A percentile compares a stretch with the other conserved stretches of the same genome.
Evolutionary conservation across 2,888 invertebrate species (phyloP).

Genomic region (Sabatieria punctata): DNA sequence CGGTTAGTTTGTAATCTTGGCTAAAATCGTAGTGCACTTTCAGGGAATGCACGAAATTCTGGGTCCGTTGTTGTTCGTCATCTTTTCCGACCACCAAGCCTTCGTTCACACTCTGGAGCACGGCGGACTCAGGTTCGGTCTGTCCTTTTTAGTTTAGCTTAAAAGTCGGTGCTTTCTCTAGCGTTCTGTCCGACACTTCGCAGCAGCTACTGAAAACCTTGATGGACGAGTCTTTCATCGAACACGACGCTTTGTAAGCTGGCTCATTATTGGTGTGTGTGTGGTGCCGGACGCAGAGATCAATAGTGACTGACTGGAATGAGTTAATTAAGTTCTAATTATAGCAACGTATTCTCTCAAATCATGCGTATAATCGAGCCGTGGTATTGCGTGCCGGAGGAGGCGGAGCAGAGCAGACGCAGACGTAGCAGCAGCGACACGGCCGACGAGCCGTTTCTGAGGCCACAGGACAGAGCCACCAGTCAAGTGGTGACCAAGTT

Average conservation of each 20-base stretch:
- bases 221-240: constrained; percentile 50
- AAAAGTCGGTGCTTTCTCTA: background rate
- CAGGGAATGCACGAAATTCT: constrained; percentile 71
- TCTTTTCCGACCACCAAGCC: constrained; percentile 55
- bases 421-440: no score
- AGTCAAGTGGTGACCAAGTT: constrained; percentile 36
- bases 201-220: constrained; percentile 43
- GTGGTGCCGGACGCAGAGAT: background rate
- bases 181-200: background rate
- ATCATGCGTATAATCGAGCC: constrained; percentile 38
- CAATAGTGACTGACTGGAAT: no score
- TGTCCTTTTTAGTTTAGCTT: background rate
- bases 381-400: constrained; percentile 30
- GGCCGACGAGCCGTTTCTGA: constrained; percentile 29
- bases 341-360: constrained; percentile 36
- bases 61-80: constrained; percentile 58
- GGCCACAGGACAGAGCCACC: constrained; percentile 33
- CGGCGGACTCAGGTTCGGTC: constrained; percentile 32
- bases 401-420: no score
- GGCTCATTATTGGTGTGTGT: background rate
- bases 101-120: constrained; percentile 46
- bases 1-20: background rate
- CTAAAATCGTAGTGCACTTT: constrained; percentile 7
- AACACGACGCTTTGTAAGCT: constrained; percentile 62
- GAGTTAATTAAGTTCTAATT: no score